Percentiles rank a stretch among this genome's conserved stretches.
phyloP scores from a whole-genome alignment of 2,888 invertebrate genomes.

The Ctena decussata region DNA sequence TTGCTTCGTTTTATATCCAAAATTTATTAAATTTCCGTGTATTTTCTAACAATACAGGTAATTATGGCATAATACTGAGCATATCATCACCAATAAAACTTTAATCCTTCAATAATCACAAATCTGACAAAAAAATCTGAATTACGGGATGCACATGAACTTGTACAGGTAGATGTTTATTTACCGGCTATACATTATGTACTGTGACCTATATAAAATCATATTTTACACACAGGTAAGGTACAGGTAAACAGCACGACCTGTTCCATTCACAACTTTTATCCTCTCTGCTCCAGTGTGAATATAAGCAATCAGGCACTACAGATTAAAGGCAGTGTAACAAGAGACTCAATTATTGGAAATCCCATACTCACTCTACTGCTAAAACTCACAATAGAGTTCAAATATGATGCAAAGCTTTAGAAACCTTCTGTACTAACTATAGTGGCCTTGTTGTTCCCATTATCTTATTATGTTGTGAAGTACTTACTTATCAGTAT shows the following conservation, averaged over 20 bases:
- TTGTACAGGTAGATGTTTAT: slow-evolving; percentile 9
- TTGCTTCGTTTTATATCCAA: no score
- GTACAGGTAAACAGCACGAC: neutral
- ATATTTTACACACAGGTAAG: neutral
- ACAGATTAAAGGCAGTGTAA: neutral
- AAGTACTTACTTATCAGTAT: slow-evolving; percentile 13
- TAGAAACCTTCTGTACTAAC: no score
- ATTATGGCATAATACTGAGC: no score
- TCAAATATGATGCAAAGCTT: no score
- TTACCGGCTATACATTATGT: no score
- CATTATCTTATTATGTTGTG: slow-evolving; percentile 11
- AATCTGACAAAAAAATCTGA: neutral
- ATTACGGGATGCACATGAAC: neutral
- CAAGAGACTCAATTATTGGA: no score
- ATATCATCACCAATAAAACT: no score
- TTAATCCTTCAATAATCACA: neutral
- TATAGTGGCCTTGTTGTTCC: neutral
- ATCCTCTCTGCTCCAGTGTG: neutral
- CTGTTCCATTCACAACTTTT: neutral
- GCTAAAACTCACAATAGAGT: no score
- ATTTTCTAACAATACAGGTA: no score
- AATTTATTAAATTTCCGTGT: no score
- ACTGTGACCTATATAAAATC: neutral
- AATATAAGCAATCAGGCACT: neutral
- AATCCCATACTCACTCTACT: no score